Evolutionary conservation across 1,140 invertebrate species (phyloP).

Genomic region (Tetraneura akinire): DNA sequence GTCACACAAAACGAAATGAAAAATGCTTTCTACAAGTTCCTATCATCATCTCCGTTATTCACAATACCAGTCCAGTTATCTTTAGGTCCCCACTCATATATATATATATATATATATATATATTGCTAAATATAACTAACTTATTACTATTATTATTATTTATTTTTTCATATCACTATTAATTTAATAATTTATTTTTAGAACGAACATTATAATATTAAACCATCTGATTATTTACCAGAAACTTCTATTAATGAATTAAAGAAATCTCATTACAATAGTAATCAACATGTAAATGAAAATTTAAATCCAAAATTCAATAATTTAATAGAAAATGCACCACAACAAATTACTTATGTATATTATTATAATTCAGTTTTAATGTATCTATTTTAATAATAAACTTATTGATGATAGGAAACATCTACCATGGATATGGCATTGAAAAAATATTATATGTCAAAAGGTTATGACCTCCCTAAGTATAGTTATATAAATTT

Average conservation of each 20-base stretch:
- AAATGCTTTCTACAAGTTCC: too few species aligned
- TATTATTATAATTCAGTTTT: neutral
- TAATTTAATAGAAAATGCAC: neutral
- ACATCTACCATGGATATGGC: neutral
- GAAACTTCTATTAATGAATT: neutral
- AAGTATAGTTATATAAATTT: conserved; percentile 37
- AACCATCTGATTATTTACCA: neutral
- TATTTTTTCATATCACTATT: neutral
- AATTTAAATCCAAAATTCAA: neutral
- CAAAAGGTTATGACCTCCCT: conserved; percentile 5
- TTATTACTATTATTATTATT: too few species aligned
- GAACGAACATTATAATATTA: neutral
- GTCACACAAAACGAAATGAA: too few species aligned
- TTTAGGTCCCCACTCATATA: too few species aligned
- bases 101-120: too few species aligned
- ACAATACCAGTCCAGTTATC: too few species aligned
- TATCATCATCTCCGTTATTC: too few species aligned
- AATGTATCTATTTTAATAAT: neutral
- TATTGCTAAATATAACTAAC: neutral
- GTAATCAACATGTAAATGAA: neutral
- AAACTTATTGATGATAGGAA: conserved; percentile 18
- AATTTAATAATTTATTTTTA: neutral
- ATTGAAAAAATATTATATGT: conserved; percentile 27
- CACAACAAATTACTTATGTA: neutral
- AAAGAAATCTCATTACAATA: neutral